phyloP scores from a whole-genome alignment of 2,888 invertebrate genomes.

The Lymantria dispar region DNA sequence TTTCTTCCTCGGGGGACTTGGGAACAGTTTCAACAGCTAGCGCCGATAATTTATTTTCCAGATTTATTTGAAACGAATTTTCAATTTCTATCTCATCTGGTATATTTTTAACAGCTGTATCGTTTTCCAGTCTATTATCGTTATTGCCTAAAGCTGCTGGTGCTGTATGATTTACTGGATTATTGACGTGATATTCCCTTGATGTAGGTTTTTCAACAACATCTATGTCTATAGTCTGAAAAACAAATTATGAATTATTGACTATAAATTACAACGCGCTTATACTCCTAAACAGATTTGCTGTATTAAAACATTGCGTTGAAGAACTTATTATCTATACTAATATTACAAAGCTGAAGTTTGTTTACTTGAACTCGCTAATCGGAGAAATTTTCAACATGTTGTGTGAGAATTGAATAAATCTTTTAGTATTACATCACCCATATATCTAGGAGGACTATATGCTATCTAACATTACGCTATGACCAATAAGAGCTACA shows the following conservation, averaged over 20 bases:
- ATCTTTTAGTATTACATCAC: too few relatives aligned
- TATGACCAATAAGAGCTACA: too few relatives aligned
- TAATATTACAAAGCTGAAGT: too few relatives aligned
- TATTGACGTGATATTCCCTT: constrained; percentile 59
- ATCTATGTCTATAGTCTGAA: constrained; percentile 45
- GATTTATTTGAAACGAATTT: constrained; percentile 8
- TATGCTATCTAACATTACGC: too few relatives aligned
- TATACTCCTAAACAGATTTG: background rate
- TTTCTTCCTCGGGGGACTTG: constrained; percentile 69
- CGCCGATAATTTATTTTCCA: constrained; percentile 17
- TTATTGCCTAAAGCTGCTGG: constrained; percentile 13
- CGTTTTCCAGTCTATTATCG: constrained; percentile 17
- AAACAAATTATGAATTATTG: constrained; percentile 8
- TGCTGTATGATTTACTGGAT: constrained; percentile 20
- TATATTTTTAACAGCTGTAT: background rate
- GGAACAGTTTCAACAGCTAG: constrained; percentile 8
- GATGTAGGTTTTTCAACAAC: constrained; percentile 49
- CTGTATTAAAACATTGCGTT: too few relatives aligned
- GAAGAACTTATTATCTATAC: too few relatives aligned
- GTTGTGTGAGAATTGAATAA: too few relatives aligned
- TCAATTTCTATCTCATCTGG: background rate
- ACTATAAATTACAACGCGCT: background rate
- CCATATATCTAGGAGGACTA: too few relatives aligned
- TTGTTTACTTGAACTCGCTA: too few relatives aligned
- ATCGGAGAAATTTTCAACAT: too few relatives aligned